A percentile compares a stretch with the other conserved stretches of the same genome.
These are phyloP conservation scores for Heterochromis multidens DNA, from an alignment of 2,113 vertebrate species.

Conservation along the genomic window DNA sequence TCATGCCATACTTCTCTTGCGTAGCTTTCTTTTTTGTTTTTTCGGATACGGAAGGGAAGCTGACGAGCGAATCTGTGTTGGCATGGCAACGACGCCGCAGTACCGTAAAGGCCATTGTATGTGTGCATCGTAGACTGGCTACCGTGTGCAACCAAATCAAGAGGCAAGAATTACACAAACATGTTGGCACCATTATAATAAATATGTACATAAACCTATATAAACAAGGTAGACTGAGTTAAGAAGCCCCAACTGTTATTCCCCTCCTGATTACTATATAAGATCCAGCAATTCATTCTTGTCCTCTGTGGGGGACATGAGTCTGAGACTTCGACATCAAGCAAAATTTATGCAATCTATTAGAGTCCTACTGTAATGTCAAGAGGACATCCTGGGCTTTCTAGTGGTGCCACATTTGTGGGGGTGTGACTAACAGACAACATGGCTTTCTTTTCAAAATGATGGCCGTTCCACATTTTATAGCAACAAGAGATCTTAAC, in stretches of 20 bases:
- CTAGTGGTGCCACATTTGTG: neutral
- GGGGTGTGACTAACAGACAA: neutral
- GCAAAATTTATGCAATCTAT: neutral
- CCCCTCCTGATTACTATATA: neutral
- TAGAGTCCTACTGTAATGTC: neutral
- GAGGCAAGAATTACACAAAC: neutral
- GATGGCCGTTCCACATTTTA: neutral
- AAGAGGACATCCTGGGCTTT: neutral
- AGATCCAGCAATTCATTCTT: neutral
- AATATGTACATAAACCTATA: neutral
- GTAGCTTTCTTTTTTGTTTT: neutral
- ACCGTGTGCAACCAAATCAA: neutral
- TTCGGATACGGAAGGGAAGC: neutral
- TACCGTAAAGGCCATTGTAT: neutral
- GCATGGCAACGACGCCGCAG: slow-evolving; percentile 39
- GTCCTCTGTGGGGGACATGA: neutral
- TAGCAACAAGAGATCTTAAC: neutral
- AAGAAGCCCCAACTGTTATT: too few species aligned
- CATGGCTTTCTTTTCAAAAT: neutral
- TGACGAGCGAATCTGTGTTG: neutral
- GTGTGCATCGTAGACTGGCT: neutral
- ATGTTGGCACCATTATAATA: neutral
- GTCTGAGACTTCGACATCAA: neutral
- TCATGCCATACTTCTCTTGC: neutral
- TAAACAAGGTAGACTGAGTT: neutral